Evolutionary conservation across 2,888 invertebrate species (phyloP), one percentile per base, ranked within the genome.

Genomic region (Papilio elwesi): DNA sequence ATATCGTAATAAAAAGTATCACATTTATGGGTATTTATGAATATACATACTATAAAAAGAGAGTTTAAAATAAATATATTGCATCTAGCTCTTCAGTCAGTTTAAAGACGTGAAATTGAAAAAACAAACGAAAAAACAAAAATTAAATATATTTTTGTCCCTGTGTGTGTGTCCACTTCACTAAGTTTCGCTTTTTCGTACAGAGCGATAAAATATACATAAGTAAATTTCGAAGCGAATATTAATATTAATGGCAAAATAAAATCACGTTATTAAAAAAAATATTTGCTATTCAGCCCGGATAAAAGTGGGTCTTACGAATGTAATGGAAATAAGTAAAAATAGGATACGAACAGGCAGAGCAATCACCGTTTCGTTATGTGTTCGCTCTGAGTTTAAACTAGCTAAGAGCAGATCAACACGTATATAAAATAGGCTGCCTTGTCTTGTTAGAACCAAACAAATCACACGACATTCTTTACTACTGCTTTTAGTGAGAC

Each of bases 351-450:
- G 43, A 62, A 62, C 59, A 62, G 59, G 59, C 59, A 6, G 59
- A 62, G 59, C 59, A 62, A 62, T 62, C 59, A 62, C 43, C 59
- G 59, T 62, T 62, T 62, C 43, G 43, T 62, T 62, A 62, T 62
- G 43, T 62, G 59, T n/a, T n/a, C n/a, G n/a, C 59, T n/a, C 59
- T 43, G 59, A 62, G 43, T 62, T 62, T 9, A 62, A 62, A 62
- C 43, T 62, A 62, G 59, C 59, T 62, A 62, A 62, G 59, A 62
- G 59, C 43, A 9, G 43, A 15, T 62, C 59, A 43, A 62, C 43
- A 62, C 59, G 59, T 43, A 15, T n/a, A 62, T 62, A 43, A 62
- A 62, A 62, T 62, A 62, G 59, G 59, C 43, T 43, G 59, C 15
- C 59, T 62, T 62, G 59, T 43, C 43, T 3, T 62, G 59, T 62